A percentile compares a stretch with the other conserved stretches of the same genome.
phyloP scores from a whole-genome alignment of 2,888 invertebrate species.

The Hyposoter dolosus region DNA sequence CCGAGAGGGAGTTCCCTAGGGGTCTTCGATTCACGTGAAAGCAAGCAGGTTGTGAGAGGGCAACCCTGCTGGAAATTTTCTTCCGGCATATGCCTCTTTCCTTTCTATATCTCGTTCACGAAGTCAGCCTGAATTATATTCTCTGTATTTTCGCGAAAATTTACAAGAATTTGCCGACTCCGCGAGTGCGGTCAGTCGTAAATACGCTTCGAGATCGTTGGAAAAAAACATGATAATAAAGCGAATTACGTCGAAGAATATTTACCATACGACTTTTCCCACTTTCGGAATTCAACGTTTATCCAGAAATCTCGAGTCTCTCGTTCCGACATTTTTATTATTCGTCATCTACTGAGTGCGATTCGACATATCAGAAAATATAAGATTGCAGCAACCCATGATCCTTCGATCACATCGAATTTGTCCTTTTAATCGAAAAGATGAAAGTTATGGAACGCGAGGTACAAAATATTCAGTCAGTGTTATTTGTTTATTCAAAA shows the following conservation, averaged over 20 bases:
- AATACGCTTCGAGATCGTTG: slow-evolving; percentile 8
- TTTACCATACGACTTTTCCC: not conserved
- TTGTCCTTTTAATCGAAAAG: not conserved
- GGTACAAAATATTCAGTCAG: not conserved
- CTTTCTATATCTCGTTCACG: slow-evolving; percentile 35
- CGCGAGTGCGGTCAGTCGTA: slow-evolving; percentile 44
- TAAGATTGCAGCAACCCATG: not conserved
- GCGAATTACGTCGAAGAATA: not conserved
- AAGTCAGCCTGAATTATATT: slow-evolving; percentile 63
- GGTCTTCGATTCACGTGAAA: slow-evolving; percentile 60
- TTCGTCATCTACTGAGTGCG: not conserved
- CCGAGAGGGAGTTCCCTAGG: slow-evolving; percentile 58
- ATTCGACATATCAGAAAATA: not conserved
- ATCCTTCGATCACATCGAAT: not conserved
- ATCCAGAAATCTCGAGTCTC: not conserved
- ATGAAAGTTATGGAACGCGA: not conserved
- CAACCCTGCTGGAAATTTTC: slow-evolving; percentile 68
- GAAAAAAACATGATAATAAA: not conserved
- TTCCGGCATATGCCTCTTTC: slow-evolving; percentile 57
- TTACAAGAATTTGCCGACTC: slow-evolving; percentile 36
- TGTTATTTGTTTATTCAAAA: not conserved
- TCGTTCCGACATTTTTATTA: not conserved
- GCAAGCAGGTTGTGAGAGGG: slow-evolving; percentile 57
- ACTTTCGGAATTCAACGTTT: not conserved
- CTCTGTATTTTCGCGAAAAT: slow-evolving; percentile 41